Percentiles rank a stretch among this genome's conserved stretches.
Conservation (phyloP, 2,113 vertebrate genomes). For the Struthio camelus region DNA sequence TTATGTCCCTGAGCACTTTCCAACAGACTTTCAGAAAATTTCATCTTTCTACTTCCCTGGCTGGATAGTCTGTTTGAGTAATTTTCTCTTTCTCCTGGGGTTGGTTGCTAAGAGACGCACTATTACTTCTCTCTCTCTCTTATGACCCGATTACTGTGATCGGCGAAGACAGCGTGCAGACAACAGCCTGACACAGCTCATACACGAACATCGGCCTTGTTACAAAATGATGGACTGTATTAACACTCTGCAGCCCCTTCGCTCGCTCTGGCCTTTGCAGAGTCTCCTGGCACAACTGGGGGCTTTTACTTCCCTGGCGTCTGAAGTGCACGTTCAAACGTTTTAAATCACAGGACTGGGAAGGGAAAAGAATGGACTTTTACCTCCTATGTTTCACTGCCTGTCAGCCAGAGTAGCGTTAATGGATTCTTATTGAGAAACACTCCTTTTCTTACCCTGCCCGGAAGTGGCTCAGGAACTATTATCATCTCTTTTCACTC, state of each 20-base stretch:
- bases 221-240: constrained; percentile 62
- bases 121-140: constrained; percentile 79
- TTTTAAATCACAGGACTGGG: constrained; percentile 48
- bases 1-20: constrained; percentile 63
- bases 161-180: constrained; percentile 69
- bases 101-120: constrained; percentile 80
- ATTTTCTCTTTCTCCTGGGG: constrained; percentile 79
- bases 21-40: constrained; percentile 68
- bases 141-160: constrained; percentile 79
- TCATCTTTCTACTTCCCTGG: constrained; percentile 71
- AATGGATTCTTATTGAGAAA: constrained; percentile 18
- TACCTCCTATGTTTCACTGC: constrained; percentile 25
- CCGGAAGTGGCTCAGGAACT: background rate
- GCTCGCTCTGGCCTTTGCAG: constrained; percentile 39
- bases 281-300: constrained; percentile 49
- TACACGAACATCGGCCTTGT: constrained; percentile 26
- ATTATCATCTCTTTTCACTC: background rate
- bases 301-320: constrained; percentile 36
- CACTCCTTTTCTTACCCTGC: background rate
- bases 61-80: constrained; percentile 73
- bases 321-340: constrained; percentile 42
- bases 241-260: constrained; percentile 46
- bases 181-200: constrained; percentile 66
- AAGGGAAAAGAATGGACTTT: constrained; percentile 53
- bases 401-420: background rate